Evolutionary conservation across 2,113 vertebrate genomes (phyloP).

Genomic region (Oriolus oriolus): DNA sequence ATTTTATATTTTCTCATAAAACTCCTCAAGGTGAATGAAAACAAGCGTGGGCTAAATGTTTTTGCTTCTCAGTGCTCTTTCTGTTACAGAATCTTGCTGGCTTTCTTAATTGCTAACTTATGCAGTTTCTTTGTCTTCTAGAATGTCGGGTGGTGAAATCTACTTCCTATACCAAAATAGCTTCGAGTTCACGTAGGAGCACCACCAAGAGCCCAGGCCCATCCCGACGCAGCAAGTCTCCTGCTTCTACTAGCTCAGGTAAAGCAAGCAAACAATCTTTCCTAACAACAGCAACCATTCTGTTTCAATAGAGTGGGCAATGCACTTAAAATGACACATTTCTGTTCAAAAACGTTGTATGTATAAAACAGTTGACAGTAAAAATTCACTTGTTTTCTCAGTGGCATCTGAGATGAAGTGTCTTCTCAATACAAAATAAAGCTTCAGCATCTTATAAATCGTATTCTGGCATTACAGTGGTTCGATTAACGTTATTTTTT

Average conservation of each 20-base stretch:
- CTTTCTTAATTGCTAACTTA: conserved; percentile 42
- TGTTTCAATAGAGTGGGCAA: background rate
- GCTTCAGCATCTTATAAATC: background rate
- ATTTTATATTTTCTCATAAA: conserved; percentile 36
- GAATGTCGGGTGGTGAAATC: conserved; percentile 96
- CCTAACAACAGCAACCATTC: background rate
- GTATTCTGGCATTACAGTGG: background rate
- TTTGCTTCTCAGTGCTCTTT: conserved; percentile 27
- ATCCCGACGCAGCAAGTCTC: conserved; percentile 93
- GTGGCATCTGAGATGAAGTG: background rate
- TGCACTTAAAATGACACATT: background rate
- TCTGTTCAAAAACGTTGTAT: background rate
- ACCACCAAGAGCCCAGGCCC: conserved; percentile 85
- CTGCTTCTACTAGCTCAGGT: conserved; percentile 93
- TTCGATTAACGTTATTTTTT: background rate
- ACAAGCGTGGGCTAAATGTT: conserved; percentile 33
- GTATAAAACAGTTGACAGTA: background rate
- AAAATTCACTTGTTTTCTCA: background rate
- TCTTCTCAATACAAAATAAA: background rate
- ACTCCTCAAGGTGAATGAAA: conserved; percentile 42
- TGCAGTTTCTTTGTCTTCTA: conserved; percentile 63
- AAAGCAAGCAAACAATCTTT: background rate
- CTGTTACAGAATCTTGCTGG: background rate
- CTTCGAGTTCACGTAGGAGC: conserved; percentile 80
- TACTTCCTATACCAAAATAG: conserved; percentile 92